These are phyloP conservation scores for Nothobranchius furzeri DNA, from an alignment of 2,113 vertebrate species.

Conservation along the genomic window DNA sequence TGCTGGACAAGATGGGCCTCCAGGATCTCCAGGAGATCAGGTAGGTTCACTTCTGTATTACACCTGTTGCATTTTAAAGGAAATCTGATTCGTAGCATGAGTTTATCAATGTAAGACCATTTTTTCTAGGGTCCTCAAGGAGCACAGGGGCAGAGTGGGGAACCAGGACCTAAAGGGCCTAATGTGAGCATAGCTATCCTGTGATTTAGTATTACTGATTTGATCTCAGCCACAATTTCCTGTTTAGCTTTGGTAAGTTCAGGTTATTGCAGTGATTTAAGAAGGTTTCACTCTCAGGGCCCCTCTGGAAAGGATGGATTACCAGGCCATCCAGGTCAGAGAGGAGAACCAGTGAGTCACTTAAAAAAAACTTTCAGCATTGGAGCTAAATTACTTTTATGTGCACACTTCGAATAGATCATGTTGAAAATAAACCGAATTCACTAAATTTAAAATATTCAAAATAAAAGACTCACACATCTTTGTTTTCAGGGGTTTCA, in stretches of 20 bases:
- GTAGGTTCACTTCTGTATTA: constrained; percentile 59
- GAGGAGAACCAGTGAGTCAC: constrained; percentile 86
- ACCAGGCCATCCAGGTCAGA: constrained; percentile 89
- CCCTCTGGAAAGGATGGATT: constrained; percentile 87
- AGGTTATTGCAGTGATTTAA: constrained; percentile 5
- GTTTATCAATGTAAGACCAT: constrained; percentile 15
- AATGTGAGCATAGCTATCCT: constrained; percentile 78
- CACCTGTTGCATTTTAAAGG: background rate
- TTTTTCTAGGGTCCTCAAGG: constrained; percentile 85
- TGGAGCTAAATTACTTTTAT: background rate
- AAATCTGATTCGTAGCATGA: background rate
- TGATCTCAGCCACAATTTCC: background rate
- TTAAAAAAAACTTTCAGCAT: background rate
- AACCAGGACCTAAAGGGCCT: constrained; percentile 86
- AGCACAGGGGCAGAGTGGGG: constrained; percentile 85
- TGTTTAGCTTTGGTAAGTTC: background rate
- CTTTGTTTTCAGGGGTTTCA: constrained; percentile 79
- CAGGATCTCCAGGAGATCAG: constrained; percentile 84
- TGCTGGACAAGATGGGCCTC: constrained; percentile 84
- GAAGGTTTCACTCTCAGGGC: constrained; percentile 73
- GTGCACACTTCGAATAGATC: background rate
- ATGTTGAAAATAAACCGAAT: constrained; percentile 2
- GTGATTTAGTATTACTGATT: background rate
- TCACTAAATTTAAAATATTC: constrained; percentile 14
- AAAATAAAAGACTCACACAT: constrained; percentile 5